Evolutionary conservation across 2,113 vertebrate genomes (phyloP).

Genomic region (Tachysurus vachellii): DNA sequence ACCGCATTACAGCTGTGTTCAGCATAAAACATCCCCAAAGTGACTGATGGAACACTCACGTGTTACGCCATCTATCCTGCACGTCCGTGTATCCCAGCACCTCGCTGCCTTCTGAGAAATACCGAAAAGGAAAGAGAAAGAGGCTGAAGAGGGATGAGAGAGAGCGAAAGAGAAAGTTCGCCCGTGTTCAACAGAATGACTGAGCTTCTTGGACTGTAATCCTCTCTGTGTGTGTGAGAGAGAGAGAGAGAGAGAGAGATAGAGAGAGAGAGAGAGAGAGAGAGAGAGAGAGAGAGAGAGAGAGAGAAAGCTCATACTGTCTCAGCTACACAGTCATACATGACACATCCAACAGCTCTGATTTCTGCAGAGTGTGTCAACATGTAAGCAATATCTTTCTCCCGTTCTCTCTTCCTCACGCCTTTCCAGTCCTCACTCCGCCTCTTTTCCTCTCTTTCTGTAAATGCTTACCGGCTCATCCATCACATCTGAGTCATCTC

Average conservation of each 20-base stretch:
- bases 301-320: background rate
- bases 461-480: slow-evolving; percentile 40
- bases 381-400: slow-evolving; percentile 39
- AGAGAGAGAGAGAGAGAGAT: slow-evolving; percentile 17
- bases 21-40: background rate
- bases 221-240: slow-evolving; percentile 11
- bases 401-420: slow-evolving; percentile 40
- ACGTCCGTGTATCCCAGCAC: background rate
- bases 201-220: background rate
- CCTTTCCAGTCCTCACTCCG: slow-evolving; percentile 2
- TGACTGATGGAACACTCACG: background rate
- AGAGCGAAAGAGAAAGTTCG: slow-evolving; percentile 39
- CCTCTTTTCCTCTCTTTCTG: slow-evolving; percentile 24
- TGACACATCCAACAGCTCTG: slow-evolving; percentile 46
- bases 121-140: slow-evolving; percentile 10
- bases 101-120: background rate
- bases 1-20: background rate
- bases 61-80: background rate
- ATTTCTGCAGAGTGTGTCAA: slow-evolving; percentile 58
- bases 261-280: background rate
- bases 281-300: background rate
- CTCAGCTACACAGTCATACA: slow-evolving; percentile 49
- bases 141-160: background rate
- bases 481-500: slow-evolving; percentile 26
- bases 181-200: slow-evolving; percentile 25